A percentile compares a stretch with the other conserved stretches of the same genome.
phyloP scores from a whole-genome alignment of 2,888 invertebrate species.

The Sialis lutaria region DNA sequence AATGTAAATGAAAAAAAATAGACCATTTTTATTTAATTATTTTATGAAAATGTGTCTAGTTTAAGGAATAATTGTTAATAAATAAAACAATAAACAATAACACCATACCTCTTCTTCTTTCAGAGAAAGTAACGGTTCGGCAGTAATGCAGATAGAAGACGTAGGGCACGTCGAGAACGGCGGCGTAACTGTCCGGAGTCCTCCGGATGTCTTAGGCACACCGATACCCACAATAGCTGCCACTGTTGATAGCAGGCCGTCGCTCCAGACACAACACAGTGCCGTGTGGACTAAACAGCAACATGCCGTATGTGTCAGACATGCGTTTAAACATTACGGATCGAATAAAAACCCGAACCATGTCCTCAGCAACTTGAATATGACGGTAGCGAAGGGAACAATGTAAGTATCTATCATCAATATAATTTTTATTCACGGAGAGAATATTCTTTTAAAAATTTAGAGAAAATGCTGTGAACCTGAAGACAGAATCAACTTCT shows the following conservation, averaged over 20 bases:
- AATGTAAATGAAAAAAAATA: too few species aligned
- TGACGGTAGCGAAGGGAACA: conserved; percentile 87
- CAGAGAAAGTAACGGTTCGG: conserved; percentile 27
- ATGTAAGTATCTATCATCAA: conserved; percentile 51
- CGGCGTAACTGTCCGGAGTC: background rate
- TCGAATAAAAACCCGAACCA: conserved; percentile 73
- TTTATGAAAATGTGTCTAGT: too few species aligned
- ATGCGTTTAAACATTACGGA: conserved; percentile 81
- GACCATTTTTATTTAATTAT: too few species aligned
- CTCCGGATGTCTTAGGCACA: background rate
- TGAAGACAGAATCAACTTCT: too few species aligned
- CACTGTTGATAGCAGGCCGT: conserved; percentile 14
- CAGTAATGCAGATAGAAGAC: conserved; percentile 5
- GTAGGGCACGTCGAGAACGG: background rate
- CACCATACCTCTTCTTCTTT: conserved; percentile 13
- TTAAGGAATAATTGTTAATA: too few species aligned
- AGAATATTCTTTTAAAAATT: too few species aligned
- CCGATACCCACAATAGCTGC: conserved; percentile 9
- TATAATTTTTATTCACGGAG: too few species aligned
- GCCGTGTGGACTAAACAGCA: conserved; percentile 51
- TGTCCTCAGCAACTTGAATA: conserved; percentile 74
- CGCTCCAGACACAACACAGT: conserved; percentile 25
- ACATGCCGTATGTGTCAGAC: conserved; percentile 73
- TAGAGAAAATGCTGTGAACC: too few species aligned
- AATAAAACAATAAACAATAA: too few species aligned